Evolutionary conservation across 2,113 vertebrate genomes (phyloP).

Genomic region (Petroica traversi): DNA sequence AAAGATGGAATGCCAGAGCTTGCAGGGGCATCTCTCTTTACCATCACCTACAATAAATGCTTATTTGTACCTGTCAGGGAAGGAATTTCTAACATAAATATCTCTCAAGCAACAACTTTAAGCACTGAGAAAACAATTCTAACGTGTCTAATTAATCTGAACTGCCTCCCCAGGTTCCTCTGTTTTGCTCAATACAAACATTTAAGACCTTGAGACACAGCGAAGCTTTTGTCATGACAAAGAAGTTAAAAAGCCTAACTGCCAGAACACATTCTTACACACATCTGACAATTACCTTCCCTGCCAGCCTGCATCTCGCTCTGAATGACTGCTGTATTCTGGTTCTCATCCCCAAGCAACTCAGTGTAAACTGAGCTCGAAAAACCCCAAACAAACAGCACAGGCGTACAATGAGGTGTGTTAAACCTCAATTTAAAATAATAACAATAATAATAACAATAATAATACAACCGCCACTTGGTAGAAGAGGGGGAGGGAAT

Average conservation of each 20-base stretch:
- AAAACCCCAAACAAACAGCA: neutral
- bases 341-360: neutral
- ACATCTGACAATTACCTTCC: neutral
- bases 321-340: neutral
- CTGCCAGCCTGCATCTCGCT: neutral
- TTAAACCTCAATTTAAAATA: neutral
- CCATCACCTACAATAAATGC: neutral
- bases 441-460: neutral
- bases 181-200: neutral
- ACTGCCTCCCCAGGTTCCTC: neutral
- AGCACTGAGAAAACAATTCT: constrained; percentile 23
- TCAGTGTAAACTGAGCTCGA: neutral
- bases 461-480: neutral
- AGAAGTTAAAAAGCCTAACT: neutral
- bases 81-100: constrained; percentile 59
- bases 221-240: neutral
- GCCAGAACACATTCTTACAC: neutral
- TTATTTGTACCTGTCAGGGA: constrained; percentile 62
- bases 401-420: neutral
- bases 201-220: neutral
- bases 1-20: constrained; percentile 13
- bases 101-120: neutral
- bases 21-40: constrained; percentile 27
- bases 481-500: neutral
- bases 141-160: constrained; percentile 31